Base-by-base conservation (phyloP, 1,140 invertebrate genomes). In the Drosophila triauraria region DNA sequence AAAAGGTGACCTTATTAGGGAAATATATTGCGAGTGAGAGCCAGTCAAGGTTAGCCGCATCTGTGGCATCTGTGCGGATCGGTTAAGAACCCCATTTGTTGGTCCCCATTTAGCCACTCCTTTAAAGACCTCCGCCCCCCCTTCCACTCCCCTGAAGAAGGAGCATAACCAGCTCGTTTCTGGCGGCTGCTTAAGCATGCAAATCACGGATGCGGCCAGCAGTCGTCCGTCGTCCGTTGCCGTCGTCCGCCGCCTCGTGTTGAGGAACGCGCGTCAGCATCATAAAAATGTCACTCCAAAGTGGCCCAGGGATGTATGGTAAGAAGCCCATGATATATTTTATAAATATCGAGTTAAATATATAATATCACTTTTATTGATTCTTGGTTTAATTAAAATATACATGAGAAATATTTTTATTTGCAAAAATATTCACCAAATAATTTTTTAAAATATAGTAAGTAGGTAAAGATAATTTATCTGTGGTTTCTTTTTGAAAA, bases 231-330 rank as follows among this genome's bases (percentile, higher is more conserved):
- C 44, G 62, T 27, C 30, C 27, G 27, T 6, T 2, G 47, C 20
- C 20, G 20, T 20, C 20, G 20, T 42, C 46, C 46, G 51, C 32
- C 43, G 62, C 20, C 84, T 74, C 83, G 84, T 87, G 84, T 78
- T 88, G 84, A 80, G 77, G 67, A 88, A 75, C 80, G 85, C 84
- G 87, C 87, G 83, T 91, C 87, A 91, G 82, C 80, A 78, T 91
- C 87, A 81, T 91, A 91, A 91, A 91, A 91, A 91, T 91, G 87
- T 91, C 87, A 91, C 83, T 91, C 83, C 56, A 30, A 67, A 43
- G 68, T 15, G 50, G 38, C 42, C 25, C 53, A 54, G 53, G 53
- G 20, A 54, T 38, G 13, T 23, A 8, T 20, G 13, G 32, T 23
- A 15, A 2, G 12, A 32, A 5, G 6, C 32, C 32, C 13, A 54